Conservation (phyloP, 2,888 invertebrate species). For the Pristionchus maxplancki region DNA sequence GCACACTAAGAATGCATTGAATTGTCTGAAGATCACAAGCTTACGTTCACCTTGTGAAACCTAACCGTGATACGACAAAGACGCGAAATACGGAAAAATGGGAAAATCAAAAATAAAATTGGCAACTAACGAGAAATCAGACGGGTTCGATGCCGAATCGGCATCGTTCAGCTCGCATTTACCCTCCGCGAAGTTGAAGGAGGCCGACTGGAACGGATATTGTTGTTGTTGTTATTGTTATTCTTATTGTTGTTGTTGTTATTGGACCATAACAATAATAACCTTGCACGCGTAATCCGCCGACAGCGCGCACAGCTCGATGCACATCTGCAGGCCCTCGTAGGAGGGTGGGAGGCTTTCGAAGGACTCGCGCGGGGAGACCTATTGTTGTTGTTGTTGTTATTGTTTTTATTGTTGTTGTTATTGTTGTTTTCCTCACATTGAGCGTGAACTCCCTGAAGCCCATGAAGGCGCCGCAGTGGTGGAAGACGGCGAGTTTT, state of each 20-base stretch:
- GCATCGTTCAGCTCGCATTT: conserved; percentile 46
- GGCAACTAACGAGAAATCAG: conserved; percentile 26
- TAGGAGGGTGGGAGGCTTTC: conserved; percentile 73
- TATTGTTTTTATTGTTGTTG: background rate
- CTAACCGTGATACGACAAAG: background rate
- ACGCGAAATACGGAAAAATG: background rate
- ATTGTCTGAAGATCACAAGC: too few species aligned
- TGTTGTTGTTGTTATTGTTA: too few species aligned
- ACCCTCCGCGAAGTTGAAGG: conserved; percentile 27
- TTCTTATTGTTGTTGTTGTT: too few species aligned
- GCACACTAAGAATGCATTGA: background rate
- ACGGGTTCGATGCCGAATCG: conserved; percentile 22
- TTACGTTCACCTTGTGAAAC: background rate
- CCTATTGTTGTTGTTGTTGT: conserved; percentile 32
- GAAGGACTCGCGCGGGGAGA: conserved; percentile 71
- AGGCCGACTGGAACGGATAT: conserved; percentile 36
- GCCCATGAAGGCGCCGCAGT: conserved; percentile 73
- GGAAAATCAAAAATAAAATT: background rate
- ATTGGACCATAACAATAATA: too few species aligned
- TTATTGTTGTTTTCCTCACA: conserved; percentile 51
- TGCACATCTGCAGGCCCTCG: conserved; percentile 74
- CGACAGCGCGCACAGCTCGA: conserved; percentile 74
- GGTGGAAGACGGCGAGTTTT: conserved; percentile 69
- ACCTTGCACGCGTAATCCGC: conserved; percentile 72
- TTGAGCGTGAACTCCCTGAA: conserved; percentile 74